phyloP scores from a whole-genome alignment of 2,888 invertebrate genomes.

The Lycophotia porphyrea region DNA sequence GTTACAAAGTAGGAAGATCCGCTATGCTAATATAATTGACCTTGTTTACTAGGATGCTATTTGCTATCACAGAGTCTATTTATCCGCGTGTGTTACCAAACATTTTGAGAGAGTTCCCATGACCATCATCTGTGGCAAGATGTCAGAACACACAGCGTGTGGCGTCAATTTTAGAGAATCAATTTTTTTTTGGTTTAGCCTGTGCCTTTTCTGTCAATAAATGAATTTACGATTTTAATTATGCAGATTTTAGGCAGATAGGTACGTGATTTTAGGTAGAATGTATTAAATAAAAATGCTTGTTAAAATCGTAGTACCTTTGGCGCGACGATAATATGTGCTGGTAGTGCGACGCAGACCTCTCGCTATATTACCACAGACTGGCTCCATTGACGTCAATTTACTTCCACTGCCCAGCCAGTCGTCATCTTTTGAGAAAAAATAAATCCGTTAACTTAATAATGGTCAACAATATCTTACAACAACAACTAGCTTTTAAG shows the following conservation, averaged over 20 bases:
- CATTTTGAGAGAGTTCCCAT: constrained; percentile 3
- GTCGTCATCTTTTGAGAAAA: constrained; percentile 78
- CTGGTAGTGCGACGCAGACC: constrained; percentile 79
- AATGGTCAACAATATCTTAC: background rate
- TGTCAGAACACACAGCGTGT: background rate
- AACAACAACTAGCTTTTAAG: no score
- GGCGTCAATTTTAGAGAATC: background rate
- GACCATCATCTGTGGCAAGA: background rate
- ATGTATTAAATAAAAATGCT: background rate
- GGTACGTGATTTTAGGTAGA: background rate
- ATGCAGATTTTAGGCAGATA: background rate
- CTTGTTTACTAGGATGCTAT: background rate
- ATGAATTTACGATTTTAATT: background rate
- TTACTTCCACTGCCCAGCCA: constrained; percentile 86
- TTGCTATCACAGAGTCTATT: constrained; percentile 12
- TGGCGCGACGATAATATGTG: constrained; percentile 31
- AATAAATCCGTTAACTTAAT: background rate
- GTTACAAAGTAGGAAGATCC: background rate
- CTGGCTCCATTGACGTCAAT: constrained; percentile 84
- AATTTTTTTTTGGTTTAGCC: background rate
- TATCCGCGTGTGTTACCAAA: background rate
- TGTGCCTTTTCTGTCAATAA: background rate
- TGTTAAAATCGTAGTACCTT: constrained; percentile 37
- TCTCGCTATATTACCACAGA: constrained; percentile 87
- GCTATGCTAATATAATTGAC: background rate